Conservation (phyloP, 2,888 invertebrate genomes). For the Abscondita cerata region DNA sequence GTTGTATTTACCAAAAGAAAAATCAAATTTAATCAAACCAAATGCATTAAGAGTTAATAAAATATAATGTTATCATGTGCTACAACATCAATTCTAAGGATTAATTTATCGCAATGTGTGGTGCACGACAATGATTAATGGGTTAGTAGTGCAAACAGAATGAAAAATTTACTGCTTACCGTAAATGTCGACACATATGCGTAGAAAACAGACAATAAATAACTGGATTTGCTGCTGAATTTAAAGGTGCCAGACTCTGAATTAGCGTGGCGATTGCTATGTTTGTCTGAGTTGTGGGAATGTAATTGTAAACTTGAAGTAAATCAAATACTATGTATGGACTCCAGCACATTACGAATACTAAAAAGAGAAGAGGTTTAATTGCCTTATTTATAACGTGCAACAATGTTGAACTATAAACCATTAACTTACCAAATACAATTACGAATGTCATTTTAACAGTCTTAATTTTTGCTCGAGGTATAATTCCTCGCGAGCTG, state of each 20-base stretch:
- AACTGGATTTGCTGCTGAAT: constrained; percentile 94
- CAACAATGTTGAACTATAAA: not conserved
- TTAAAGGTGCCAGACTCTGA: constrained; percentile 90
- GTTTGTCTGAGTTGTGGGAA: constrained; percentile 81
- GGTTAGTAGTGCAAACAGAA: constrained; percentile 23
- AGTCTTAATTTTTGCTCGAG: constrained; percentile 94
- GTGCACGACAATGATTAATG: constrained; percentile 29
- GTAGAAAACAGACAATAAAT: constrained; percentile 96
- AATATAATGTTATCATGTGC: not conserved
- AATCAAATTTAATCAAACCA: not conserved
- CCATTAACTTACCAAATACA: constrained; percentile 78
- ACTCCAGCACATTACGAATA: constrained; percentile 95
- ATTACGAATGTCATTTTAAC: constrained; percentile 98
- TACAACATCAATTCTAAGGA: constrained; percentile 3
- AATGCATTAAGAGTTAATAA: not conserved
- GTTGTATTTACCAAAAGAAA: not conserved
- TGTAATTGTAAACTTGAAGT: constrained; percentile 87
- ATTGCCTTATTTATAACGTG: not conserved
- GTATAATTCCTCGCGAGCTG: constrained; percentile 91
- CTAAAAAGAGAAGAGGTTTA: constrained; percentile 62
- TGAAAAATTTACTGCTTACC: constrained; percentile 62
- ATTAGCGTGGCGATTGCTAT: constrained; percentile 91
- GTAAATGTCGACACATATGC: constrained; percentile 84
- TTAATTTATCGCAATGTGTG: not conserved
- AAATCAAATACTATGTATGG: constrained; percentile 94